Evolutionary conservation across 2,888 invertebrate species (phyloP).

Genomic region (Euspilapteryx auroguttella): DNA sequence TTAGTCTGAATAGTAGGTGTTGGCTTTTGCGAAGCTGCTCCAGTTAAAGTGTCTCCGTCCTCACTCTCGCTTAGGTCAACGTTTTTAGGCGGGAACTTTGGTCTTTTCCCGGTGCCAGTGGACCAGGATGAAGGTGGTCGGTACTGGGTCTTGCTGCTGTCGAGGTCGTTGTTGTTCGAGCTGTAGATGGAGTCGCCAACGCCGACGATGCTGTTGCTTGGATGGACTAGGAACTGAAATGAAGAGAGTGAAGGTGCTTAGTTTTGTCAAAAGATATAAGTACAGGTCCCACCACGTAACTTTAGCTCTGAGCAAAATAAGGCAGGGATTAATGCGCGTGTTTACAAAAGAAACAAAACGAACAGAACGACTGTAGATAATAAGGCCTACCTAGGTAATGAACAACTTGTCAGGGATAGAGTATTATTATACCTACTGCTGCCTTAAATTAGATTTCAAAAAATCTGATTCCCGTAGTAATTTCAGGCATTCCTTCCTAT

Average conservation of each 20-base stretch:
- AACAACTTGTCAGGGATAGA: too few relatives aligned
- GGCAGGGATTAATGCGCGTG: neutral
- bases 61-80: constrained; percentile 1
- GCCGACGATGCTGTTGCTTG: constrained; percentile 40
- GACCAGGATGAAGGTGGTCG: constrained; percentile 60
- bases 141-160: constrained; percentile 45
- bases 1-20: too few relatives aligned
- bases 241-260: neutral
- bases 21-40: constrained; percentile 21
- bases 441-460: too few relatives aligned
- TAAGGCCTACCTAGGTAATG: too few relatives aligned
- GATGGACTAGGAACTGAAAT: constrained; percentile 38
- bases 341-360: too few relatives aligned
- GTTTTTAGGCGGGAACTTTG: neutral
- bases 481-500: too few relatives aligned
- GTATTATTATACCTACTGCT: too few relatives aligned
- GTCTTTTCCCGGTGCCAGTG: constrained; percentile 22
- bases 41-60: constrained; percentile 10
- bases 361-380: too few relatives aligned
- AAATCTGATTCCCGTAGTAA: too few relatives aligned
- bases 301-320: too few relatives aligned
- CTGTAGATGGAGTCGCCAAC: constrained; percentile 39
- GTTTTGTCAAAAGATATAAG: neutral
- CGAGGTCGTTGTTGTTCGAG: constrained; percentile 32
- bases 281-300: too few relatives aligned